Conservation (phyloP, 1,140 invertebrate species). For the Cydia splendana region DNA sequence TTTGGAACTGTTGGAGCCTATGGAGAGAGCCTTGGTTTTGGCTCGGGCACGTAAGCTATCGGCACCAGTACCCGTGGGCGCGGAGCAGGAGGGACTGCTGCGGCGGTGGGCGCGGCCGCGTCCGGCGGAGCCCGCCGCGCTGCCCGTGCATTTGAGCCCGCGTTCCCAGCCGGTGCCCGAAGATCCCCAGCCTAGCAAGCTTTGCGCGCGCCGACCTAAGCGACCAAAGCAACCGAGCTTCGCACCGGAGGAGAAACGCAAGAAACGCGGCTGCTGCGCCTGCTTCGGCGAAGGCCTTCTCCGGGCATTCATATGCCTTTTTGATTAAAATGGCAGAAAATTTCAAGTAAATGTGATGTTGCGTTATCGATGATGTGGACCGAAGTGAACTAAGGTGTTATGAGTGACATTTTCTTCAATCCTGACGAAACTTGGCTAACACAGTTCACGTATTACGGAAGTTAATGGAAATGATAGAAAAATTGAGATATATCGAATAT, state of each 20-base stretch:
- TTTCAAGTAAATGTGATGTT: constrained; percentile 35
- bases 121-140: constrained; percentile 60
- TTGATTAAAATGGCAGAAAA: constrained; percentile 64
- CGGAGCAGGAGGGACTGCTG: constrained; percentile 66
- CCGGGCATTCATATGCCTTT: constrained; percentile 73
- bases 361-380: constrained; percentile 27
- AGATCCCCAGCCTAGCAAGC: constrained; percentile 59
- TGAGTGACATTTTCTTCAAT: constrained; percentile 23
- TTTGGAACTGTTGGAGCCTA: constrained; percentile 68
- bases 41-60: constrained; percentile 65
- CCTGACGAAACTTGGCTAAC: constrained; percentile 17
- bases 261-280: constrained; percentile 68
- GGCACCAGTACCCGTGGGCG: constrained; percentile 68
- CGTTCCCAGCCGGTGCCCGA: constrained; percentile 63
- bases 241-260: constrained; percentile 60
- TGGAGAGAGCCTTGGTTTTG: constrained; percentile 66
- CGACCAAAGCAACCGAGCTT: constrained; percentile 70
- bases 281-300: constrained; percentile 72
- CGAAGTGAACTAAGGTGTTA: constrained; percentile 28
- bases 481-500: constrained; percentile 17
- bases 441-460: constrained; percentile 21
- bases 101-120: constrained; percentile 68
- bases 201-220: constrained; percentile 65
- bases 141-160: constrained; percentile 64
- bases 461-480: constrained; percentile 2